phyloP scores from a whole-genome alignment of 2,797 vertebrate genomes.

The Amniataba percoides region DNA sequence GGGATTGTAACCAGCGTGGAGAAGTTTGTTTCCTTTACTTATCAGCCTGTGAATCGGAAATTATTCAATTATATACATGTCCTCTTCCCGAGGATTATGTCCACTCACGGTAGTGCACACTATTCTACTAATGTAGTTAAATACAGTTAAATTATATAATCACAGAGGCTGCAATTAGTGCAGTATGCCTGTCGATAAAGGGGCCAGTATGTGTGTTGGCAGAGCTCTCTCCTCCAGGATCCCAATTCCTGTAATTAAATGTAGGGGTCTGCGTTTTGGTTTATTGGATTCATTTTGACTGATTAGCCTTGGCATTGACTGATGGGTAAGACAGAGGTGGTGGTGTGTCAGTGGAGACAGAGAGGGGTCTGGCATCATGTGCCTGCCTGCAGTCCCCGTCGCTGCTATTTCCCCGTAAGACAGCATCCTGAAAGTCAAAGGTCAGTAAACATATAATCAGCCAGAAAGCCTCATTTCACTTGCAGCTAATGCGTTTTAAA shows the following conservation, averaged over 20 bases:
- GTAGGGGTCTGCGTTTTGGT: constrained; percentile 75
- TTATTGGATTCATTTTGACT: constrained; percentile 81
- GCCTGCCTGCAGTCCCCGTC: constrained; percentile 28
- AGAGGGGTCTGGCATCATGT: constrained; percentile 47
- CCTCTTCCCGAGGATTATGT: constrained; percentile 62
- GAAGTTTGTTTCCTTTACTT: constrained; percentile 63
- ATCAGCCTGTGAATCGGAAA: constrained; percentile 63
- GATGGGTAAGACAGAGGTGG: constrained; percentile 72
- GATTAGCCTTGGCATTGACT: constrained; percentile 72
- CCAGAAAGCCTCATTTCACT: constrained; percentile 6
- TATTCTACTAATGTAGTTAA: constrained; percentile 79
- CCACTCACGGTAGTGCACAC: constrained; percentile 54
- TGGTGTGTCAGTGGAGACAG: constrained; percentile 65
- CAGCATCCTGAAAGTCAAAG: constrained; percentile 41
- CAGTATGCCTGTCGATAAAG: constrained; percentile 69
- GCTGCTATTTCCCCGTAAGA: constrained; percentile 21
- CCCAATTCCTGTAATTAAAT: constrained; percentile 81
- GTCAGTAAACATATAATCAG: constrained; percentile 43
- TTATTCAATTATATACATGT: constrained; percentile 79
- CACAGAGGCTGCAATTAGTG: constrained; percentile 72
- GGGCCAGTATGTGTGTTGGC: constrained; percentile 71
- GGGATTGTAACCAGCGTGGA: constrained; percentile 49
- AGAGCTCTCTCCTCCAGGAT: constrained; percentile 58
- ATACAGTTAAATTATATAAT: constrained; percentile 83
- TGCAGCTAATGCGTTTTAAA: constrained; percentile 22